These are phyloP conservation scores for Petrolisthes cinctipes DNA, from an alignment of 2,888 invertebrate species.

Conservation along the genomic window DNA sequence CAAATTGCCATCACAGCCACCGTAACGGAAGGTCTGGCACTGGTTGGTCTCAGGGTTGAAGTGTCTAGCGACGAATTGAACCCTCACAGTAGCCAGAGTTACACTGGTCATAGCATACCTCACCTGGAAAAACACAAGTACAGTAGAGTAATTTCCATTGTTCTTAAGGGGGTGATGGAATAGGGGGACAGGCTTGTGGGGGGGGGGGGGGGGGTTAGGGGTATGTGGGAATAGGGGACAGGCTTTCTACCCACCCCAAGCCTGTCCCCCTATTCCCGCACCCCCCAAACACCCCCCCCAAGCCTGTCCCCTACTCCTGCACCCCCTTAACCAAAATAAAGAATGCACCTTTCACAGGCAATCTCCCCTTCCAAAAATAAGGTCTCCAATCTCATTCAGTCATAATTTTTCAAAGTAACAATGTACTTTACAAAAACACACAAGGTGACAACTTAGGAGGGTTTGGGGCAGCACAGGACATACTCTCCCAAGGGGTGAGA, in stretches of 20 bases:
- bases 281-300: too few species aligned
- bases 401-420: not conserved
- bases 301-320: too few species aligned
- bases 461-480: constrained; percentile 89
- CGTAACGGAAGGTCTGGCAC: constrained; percentile 79
- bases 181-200: too few species aligned
- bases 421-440: not conserved
- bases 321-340: too few species aligned
- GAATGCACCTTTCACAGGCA: not conserved
- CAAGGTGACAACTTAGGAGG: constrained; percentile 74
- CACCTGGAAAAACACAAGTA: constrained; percentile 52
- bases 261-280: too few species aligned
- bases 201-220: too few species aligned
- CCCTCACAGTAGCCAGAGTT: constrained; percentile 66
- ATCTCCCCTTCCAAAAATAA: not conserved
- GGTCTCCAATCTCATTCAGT: too few species aligned
- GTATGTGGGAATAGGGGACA: too few species aligned
- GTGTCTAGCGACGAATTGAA: constrained; percentile 76
- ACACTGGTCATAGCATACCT: constrained; percentile 66
- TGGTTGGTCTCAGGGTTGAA: constrained; percentile 84
- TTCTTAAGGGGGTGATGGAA: too few species aligned
- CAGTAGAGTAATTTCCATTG: not conserved
- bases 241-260: too few species aligned
- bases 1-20: constrained; percentile 84
- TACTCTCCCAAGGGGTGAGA: constrained; percentile 85